phyloP scores from a whole-genome alignment of 1,140 invertebrate genomes.

The Ceratitis capitata region DNA sequence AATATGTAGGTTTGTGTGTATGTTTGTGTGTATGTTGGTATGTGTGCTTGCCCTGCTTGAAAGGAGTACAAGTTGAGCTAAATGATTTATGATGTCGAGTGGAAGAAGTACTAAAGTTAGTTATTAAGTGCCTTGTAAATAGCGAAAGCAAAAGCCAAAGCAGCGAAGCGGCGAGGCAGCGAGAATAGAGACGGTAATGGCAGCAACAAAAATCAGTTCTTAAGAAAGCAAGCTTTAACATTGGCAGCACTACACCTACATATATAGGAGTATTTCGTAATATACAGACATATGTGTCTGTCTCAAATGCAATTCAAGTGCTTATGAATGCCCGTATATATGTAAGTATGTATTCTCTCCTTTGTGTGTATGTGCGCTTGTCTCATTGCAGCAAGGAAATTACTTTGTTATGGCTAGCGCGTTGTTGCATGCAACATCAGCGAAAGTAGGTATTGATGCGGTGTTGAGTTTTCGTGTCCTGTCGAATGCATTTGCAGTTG shows the following conservation, averaged over 20 bases:
- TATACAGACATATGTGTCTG: background rate
- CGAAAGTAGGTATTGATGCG: slow-evolving; percentile 30
- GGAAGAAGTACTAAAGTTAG: slow-evolving; percentile 36
- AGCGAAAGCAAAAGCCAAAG: background rate
- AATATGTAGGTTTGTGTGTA: background rate
- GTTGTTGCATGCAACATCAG: slow-evolving; percentile 34
- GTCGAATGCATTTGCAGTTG: slow-evolving; percentile 14
- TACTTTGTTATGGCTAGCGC: slow-evolving; percentile 32
- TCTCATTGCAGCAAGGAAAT: background rate
- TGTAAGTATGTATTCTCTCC: too few species aligned
- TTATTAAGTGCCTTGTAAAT: slow-evolving; percentile 38
- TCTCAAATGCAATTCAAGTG: background rate
- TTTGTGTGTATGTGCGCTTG: background rate
- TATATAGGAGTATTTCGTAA: too few species aligned
- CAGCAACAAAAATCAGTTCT: background rate
- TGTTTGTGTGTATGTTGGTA: background rate
- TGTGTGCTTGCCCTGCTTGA: background rate
- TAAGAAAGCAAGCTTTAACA: background rate
- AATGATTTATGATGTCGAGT: slow-evolving; percentile 39
- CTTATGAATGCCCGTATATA: background rate
- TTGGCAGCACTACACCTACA: background rate
- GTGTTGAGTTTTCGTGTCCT: slow-evolving; percentile 31
- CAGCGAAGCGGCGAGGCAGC: background rate
- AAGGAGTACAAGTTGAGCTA: slow-evolving; percentile 12
- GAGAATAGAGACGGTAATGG: background rate